These are phyloP conservation scores for Antedon mediterranea DNA, from an alignment of 53 echinoderm and acorn worm species.

Conservation along the genomic window DNA sequence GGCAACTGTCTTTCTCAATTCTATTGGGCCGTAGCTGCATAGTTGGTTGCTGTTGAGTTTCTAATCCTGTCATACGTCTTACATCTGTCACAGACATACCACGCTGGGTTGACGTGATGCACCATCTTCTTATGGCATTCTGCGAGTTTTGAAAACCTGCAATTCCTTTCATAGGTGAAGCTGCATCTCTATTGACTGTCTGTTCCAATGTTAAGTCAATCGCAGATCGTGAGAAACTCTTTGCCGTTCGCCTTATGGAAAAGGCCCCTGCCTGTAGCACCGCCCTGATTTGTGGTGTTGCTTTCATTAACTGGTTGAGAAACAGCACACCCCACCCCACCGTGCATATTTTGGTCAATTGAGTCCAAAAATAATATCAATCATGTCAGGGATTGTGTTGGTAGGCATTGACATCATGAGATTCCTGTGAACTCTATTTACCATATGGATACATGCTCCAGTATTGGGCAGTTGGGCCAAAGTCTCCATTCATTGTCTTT, in stretches of 20 bases:
- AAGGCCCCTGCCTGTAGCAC: conserved; percentile 28
- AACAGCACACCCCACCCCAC: conserved; percentile 55
- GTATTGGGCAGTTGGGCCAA: conserved; percentile 39
- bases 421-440: conserved; percentile 29
- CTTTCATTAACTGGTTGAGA: conserved; percentile 27
- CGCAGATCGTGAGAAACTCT: conserved; percentile 27
- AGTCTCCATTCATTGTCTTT: neutral
- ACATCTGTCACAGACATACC: conserved; percentile 49
- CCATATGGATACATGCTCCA: conserved; percentile 35
- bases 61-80: conserved; percentile 22
- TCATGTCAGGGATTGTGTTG: conserved; percentile 13
- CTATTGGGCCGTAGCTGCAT: conserved; percentile 30
- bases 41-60: conserved; percentile 19
- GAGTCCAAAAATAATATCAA: conserved; percentile 42
- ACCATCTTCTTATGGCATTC: conserved; percentile 39
- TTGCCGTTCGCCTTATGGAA: conserved; percentile 29
- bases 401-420: conserved; percentile 32
- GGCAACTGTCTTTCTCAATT: conserved; percentile 35
- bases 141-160: conserved; percentile 38
- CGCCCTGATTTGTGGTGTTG: too few species aligned
- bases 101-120: conserved; percentile 42
- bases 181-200: conserved; percentile 50
- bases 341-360: conserved; percentile 58
- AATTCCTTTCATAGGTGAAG: conserved; percentile 48
- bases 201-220: conserved; percentile 50